Percentiles rank a stretch among this genome's conserved stretches.
Evolutionary conservation across 1,140 invertebrate genomes (phyloP).

Genomic region (Diachasmimorpha longicaudata): DNA sequence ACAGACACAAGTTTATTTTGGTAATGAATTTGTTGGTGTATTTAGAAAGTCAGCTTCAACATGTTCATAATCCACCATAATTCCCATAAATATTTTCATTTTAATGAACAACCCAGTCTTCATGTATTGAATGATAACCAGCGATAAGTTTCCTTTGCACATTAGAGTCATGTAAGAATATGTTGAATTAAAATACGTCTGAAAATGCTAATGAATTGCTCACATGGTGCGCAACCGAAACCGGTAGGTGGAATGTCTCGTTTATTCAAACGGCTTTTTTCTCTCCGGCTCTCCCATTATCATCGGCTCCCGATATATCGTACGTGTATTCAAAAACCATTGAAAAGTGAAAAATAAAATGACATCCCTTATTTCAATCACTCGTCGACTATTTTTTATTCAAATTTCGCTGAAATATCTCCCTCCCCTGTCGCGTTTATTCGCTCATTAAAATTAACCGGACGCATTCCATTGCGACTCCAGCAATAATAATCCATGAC

Average conservation of each 20-base stretch:
- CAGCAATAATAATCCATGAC: not conserved
- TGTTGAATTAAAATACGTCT: slow-evolving; percentile 11
- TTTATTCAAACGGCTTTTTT: not conserved
- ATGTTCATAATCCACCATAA: not conserved
- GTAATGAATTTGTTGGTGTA: not conserved
- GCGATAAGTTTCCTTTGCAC: not conserved
- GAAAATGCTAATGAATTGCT: slow-evolving; percentile 14
- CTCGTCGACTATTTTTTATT: not conserved
- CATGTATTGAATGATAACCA: not conserved
- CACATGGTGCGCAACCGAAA: slow-evolving; percentile 13
- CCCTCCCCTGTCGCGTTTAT: not conserved
- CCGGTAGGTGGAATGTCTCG: slow-evolving; percentile 16
- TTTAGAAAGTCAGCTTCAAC: not conserved
- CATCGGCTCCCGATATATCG: not conserved
- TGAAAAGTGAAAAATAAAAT: not conserved
- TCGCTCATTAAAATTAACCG: not conserved
- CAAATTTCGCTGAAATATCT: not conserved
- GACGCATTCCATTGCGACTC: not conserved
- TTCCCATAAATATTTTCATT: not conserved
- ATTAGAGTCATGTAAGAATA: slow-evolving; percentile 11
- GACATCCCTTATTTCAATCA: not conserved
- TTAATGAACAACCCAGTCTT: not conserved
- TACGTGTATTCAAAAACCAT: not conserved
- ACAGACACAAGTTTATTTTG: not conserved
- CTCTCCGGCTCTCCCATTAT: not conserved